These are phyloP conservation scores for Sapayoa aenigma DNA, from an alignment of 2,113 vertebrate species.

Conservation along the genomic window DNA sequence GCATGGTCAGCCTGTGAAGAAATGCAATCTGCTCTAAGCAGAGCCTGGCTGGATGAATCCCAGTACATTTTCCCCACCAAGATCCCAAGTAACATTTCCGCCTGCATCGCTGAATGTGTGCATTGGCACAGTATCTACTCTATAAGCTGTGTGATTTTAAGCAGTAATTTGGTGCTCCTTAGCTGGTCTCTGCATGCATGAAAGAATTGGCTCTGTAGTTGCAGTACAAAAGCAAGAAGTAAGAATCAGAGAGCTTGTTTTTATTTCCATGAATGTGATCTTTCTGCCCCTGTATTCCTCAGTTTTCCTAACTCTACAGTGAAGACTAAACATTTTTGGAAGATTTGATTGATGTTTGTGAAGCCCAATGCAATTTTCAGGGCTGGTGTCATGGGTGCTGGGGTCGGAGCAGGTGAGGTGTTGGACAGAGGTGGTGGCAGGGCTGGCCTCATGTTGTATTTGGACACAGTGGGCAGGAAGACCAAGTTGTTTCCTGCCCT, in stretches of 20 bases:
- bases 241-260: neutral
- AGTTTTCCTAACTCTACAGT: neutral
- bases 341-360: neutral
- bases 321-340: neutral
- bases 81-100: constrained; percentile 29
- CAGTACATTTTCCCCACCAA: constrained; percentile 7
- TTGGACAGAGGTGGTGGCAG: neutral
- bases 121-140: neutral
- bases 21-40: neutral
- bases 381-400: neutral
- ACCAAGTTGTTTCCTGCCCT: neutral
- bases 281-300: neutral
- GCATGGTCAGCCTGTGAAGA: neutral
- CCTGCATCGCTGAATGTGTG: neutral
- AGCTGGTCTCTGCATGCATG: constrained; percentile 23
- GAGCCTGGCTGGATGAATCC: neutral
- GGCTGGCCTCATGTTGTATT: rapidly evolving
- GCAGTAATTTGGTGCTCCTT: constrained; percentile 6
- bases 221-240: neutral
- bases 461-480: rapidly evolving
- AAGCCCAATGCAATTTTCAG: neutral
- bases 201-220: neutral
- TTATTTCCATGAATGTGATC: neutral
- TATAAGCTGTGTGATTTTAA: constrained; percentile 18
- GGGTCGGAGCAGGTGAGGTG: neutral